Base-by-base conservation (phyloP, 2,888 invertebrate genomes). In the Beris morrisii region DNA sequence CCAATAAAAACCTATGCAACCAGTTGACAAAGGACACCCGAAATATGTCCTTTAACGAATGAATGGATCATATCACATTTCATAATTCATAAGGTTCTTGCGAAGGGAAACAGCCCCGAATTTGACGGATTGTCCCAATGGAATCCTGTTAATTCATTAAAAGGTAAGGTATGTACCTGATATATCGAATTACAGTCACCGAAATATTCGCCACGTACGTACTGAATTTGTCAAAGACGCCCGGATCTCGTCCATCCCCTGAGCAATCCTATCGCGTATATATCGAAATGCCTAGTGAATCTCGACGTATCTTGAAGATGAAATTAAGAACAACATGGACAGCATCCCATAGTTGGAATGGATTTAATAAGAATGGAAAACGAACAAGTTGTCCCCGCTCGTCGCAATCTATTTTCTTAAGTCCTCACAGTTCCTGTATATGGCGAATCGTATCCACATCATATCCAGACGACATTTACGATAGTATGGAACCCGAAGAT, bases 101-200 rank as follows among this genome's bases (percentile, higher is more conserved):
- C 31, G 31, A 53, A 30, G 9, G 30, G 30, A 31, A 53, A 4
- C 12, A 31, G 31, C 13, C 22, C 4, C 38, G 13, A 9, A 43
- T 13, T 56, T 43, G 38, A 38, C 11, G 22, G 38, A 43, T 61
- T 61, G 61, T 61, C 61, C 52, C 50, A 38, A 50, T 28, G 30
- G 22, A 46, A 46, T 50, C 61, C 52, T 52, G 48, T 28, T 45
- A 30, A 61, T 61, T 38, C 30, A 61, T 50, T 52, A 22, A 15
- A n/a, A 50, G 13, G 61, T 15, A 38, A 52, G 31, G 22, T 22
- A 38, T 52, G 22, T 38, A 15, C 12, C 7, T 11, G 52, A 50
- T 38, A 61, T 50, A 61, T 61, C 50, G 52, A 52, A 61, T 61
- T 61, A 61, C 61, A 50, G 43, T 61, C 59, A 59, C 59, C 59